Conservation (phyloP, 1,140 invertebrate species). For the Plutomurus gul region DNA sequence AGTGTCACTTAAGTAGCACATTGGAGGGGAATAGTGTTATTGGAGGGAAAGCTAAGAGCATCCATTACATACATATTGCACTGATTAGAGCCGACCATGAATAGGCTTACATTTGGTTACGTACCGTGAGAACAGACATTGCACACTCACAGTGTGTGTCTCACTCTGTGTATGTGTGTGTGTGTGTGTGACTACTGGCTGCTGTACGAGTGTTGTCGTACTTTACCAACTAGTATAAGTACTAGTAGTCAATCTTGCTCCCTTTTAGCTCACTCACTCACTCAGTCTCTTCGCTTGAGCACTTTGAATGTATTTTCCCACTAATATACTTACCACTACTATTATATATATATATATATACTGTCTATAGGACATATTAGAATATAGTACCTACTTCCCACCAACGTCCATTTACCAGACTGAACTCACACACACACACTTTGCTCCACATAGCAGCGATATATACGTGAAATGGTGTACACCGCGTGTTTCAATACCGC, state of each 20-base stretch:
- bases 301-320: too few species aligned
- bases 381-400: too few species aligned
- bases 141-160: not conserved
- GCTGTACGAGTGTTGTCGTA: too few species aligned
- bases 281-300: not conserved
- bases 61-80: conserved; percentile 34
- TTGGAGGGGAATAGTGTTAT: conserved; percentile 4
- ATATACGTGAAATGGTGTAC: not conserved
- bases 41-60: conserved; percentile 6
- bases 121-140: too few species aligned
- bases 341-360: too few species aligned
- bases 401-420: not conserved
- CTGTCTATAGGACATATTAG: too few species aligned
- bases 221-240: too few species aligned
- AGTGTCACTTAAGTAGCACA: conserved; percentile 5
- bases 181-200: not conserved
- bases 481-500: not conserved
- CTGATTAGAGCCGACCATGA: conserved; percentile 20
- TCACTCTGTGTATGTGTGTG: not conserved
- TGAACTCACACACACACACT: not conserved
- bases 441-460: too few species aligned
- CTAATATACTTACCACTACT: too few species aligned
- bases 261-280: not conserved
- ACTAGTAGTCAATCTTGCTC: not conserved
- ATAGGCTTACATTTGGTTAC: conserved; percentile 16